Conservation (phyloP, 2,113 vertebrate species). For the Pedionomus torquatus region DNA sequence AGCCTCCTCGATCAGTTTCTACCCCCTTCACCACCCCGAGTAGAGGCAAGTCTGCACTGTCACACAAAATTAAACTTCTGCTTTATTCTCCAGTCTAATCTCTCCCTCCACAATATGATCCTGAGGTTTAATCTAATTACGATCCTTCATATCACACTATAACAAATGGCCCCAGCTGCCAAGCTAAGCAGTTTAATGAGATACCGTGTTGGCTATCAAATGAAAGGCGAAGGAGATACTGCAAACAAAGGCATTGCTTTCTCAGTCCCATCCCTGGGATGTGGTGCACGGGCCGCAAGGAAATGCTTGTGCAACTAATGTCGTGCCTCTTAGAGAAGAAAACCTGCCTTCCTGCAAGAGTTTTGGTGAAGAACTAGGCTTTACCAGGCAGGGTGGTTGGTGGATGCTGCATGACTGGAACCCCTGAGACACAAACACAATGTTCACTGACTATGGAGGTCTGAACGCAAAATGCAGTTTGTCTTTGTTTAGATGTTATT, state of each 20-base stretch:
- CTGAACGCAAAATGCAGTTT: neutral
- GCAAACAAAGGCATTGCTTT: neutral
- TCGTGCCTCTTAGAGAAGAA: neutral
- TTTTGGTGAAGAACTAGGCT: neutral
- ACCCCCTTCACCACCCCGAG: neutral
- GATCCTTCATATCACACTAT: neutral
- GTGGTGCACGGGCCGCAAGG: neutral
- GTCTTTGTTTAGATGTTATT: neutral
- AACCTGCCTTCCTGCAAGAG: neutral
- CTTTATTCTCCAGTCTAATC: slow-evolving; percentile 28
- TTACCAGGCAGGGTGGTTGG: neutral
- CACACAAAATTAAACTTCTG: slow-evolving; percentile 29
- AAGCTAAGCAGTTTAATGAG: slow-evolving; percentile 38
- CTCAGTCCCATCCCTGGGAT: neutral
- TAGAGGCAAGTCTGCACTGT: neutral
- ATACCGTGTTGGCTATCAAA: neutral
- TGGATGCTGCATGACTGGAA: accelerated
- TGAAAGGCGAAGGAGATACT: neutral
- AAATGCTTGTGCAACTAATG: neutral
- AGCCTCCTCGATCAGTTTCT: neutral
- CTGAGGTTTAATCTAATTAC: slow-evolving; percentile 42
- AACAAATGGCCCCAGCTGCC: slow-evolving; percentile 39
- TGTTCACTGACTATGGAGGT: accelerated
- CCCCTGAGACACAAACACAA: neutral
- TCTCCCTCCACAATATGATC: slow-evolving; percentile 6